Base-by-base conservation (phyloP, 2,888 invertebrate genomes). In the Andrena fulva region DNA sequence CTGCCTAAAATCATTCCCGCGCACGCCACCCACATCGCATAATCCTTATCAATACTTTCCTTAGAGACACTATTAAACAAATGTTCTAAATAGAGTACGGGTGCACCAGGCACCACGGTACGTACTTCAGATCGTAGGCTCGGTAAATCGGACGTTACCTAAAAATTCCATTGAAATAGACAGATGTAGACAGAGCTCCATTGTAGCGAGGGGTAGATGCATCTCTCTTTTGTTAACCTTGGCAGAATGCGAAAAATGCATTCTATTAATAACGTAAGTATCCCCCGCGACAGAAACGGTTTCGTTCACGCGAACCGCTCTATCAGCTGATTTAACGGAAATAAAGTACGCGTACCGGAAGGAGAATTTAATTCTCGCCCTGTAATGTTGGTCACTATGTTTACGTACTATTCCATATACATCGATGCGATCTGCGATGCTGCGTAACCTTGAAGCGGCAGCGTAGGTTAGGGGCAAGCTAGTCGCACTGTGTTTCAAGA, bases 401-500 rank as follows among this genome's bases (percentile, higher is more conserved):
- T 29, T 24, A 2, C 12, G 59, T 20, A 73, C 29, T 50, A 56
- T 31, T 29, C 20, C 16, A 12, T 42, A 16, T 5, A 5, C 42
- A 16, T 12, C 66, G 42, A 27, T n/a, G 29, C 27, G 56, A 29
- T 20, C 31, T 31, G 31, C 48, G 60, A n/a, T 74, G 62, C 29
- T 5, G 12, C 10, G 42, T 31, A 27, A 7, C 54, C 20, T 52
- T 54, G n/a, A 12, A 33, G 1, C 16, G 24, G 27, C n/a, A 63
- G 12, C 5, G 50, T 68, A 70, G 82, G 80, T 82, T 80, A 82
- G 35, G 24, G 12, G 48, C n/a, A 35, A 29, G 16, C 12, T 20
- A 24, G 48, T 70, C 35, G 54, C 66, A 73, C 20, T 76, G 27
- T 67, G 63, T 67, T 68, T 75, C 20, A 66, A 24, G 20, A 52